phyloP scores from a whole-genome alignment of 2,797 vertebrate genomes.

The Coregonus suidteri region DNA sequence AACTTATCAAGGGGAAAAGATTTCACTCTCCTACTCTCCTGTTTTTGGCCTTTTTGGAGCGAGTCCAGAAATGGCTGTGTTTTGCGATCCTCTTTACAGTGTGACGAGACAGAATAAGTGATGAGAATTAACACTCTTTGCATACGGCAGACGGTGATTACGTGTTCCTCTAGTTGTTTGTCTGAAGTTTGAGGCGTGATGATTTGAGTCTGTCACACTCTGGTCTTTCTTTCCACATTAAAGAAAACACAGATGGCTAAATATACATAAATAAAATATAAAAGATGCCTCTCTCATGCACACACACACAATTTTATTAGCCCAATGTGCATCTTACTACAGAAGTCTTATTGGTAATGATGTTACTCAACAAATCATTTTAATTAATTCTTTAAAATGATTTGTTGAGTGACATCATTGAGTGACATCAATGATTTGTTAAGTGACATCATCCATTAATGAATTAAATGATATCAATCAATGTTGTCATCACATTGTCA shows the following conservation, averaged over 20 bases:
- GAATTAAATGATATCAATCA: conserved; percentile 4
- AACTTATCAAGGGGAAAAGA: conserved; percentile 31
- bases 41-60: conserved; percentile 9
- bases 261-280: too few relatives aligned
- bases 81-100: too few relatives aligned
- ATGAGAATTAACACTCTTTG: not conserved
- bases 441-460: not conserved
- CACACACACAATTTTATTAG: not conserved
- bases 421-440: too few relatives aligned
- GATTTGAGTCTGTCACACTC: not conserved
- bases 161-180: not conserved
- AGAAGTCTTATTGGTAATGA: not conserved
- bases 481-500: not conserved
- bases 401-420: too few relatives aligned
- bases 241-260: not conserved
- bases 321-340: not conserved
- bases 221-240: too few relatives aligned
- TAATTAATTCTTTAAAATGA: not conserved
- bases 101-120: not conserved
- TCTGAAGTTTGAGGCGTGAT: not conserved
- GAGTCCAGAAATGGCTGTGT: conserved; percentile 17
- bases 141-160: not conserved
- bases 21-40: conserved; percentile 16
- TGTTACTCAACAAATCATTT: not conserved
- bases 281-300: not conserved